Percentiles rank a stretch among this genome's conserved stretches.
Evolutionary conservation across 2,797 vertebrate genomes (phyloP).

Genomic region (Macrochelys suwanniensis): DNA sequence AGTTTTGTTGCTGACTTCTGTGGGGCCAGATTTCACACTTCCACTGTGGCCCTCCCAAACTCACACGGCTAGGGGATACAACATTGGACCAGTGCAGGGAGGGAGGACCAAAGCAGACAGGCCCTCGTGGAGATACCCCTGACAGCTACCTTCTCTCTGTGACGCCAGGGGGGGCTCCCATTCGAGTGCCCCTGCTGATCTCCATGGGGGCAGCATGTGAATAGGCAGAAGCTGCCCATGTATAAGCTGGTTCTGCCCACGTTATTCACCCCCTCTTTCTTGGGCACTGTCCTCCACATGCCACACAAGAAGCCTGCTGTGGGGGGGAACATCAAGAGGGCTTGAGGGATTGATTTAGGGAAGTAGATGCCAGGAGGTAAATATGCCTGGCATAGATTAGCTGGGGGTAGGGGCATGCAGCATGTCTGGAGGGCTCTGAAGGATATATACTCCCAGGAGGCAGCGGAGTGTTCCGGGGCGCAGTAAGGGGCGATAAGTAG

Average conservation of each 20-base stretch:
- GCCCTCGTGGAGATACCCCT: background rate
- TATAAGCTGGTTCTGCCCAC: background rate
- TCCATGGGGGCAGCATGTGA: background rate
- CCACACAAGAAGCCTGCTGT: background rate
- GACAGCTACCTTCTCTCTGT: background rate
- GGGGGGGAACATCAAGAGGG: background rate
- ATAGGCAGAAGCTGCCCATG: background rate
- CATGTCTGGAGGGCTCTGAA: background rate
- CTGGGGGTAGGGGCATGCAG: background rate
- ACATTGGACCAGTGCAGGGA: background rate
- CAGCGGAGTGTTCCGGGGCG: background rate
- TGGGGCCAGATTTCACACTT: background rate
- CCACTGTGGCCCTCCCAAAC: background rate
- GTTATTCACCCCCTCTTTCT: background rate
- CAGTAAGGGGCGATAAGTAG: background rate
- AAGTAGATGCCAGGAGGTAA: background rate
- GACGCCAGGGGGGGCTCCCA: background rate
- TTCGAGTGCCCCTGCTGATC: background rate
- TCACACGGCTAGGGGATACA: background rate
- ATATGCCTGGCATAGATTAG: background rate
- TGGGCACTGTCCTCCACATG: accelerated
- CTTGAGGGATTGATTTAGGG: background rate
- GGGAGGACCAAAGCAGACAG: background rate
- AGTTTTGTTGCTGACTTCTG: background rate
- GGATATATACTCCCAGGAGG: background rate